Conservation (phyloP, 1,140 invertebrate species). For the Gryllus bimaculatus region DNA sequence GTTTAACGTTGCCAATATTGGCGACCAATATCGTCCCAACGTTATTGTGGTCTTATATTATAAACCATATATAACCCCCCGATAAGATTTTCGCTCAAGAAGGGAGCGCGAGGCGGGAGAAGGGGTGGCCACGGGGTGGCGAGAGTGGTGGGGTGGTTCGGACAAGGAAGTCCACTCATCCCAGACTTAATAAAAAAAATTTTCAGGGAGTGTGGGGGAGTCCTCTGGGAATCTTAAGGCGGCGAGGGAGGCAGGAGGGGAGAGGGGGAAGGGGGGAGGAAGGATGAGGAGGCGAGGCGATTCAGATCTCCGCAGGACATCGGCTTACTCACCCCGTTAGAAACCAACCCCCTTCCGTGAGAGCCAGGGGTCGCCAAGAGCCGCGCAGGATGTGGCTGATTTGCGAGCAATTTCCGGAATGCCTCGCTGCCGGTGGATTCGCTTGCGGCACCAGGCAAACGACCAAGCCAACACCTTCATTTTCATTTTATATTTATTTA, state of each 20-base stretch:
- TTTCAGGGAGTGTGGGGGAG: neutral
- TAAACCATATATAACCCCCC: conserved; percentile 4
- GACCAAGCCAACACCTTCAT: no score
- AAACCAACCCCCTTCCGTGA: neutral
- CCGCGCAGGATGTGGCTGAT: no score
- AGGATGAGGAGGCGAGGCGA: neutral
- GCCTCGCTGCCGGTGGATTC: no score
- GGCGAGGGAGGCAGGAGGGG: neutral
- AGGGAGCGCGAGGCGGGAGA: neutral
- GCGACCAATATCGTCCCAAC: neutral
- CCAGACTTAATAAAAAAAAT: neutral
- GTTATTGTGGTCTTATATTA: conserved; percentile 5
- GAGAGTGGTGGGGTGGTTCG: neutral
- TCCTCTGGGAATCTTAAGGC: neutral
- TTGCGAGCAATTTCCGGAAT: no score
- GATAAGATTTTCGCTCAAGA: neutral
- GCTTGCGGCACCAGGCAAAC: no score
- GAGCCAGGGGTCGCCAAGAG: neutral
- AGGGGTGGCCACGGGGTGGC: neutral
- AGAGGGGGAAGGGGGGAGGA: neutral
- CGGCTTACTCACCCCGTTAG: neutral
- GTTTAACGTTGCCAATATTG: neutral
- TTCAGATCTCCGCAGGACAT: neutral
- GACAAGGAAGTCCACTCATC: conserved; percentile 3
- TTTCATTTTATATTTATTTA: no score